phyloP scores from a whole-genome alignment of 2,797 vertebrate genomes.

The Silurus aristotelis region DNA sequence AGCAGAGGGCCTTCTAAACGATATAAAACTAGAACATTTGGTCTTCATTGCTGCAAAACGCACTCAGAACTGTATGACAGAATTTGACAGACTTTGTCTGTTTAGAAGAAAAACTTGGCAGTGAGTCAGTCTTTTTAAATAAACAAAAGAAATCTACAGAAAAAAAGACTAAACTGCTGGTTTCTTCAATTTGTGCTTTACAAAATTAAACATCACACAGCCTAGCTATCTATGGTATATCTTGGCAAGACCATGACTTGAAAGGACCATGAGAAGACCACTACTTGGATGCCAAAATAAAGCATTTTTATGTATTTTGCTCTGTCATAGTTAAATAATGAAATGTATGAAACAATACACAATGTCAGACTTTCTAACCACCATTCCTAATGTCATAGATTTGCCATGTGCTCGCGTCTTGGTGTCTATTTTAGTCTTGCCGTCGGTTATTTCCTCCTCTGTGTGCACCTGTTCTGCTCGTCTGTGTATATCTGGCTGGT shows the following conservation, averaged over 20 bases:
- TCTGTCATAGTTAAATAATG: not conserved
- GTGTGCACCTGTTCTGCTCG: not conserved
- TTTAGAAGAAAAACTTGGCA: not conserved
- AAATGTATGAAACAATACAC: not conserved
- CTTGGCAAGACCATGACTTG: too few species aligned
- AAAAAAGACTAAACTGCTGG: not conserved
- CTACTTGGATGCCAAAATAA: too few species aligned
- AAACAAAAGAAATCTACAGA: not conserved
- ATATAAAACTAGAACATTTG: constrained; percentile 24
- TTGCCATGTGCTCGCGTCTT: not conserved
- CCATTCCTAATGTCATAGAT: too few species aligned
- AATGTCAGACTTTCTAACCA: not conserved
- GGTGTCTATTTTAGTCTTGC: not conserved
- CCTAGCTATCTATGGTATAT: too few species aligned
- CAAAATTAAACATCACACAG: not conserved
- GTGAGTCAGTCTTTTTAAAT: not conserved
- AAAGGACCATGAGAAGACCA: too few species aligned
- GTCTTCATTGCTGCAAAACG: not conserved
- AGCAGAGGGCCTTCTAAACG: constrained; percentile 6
- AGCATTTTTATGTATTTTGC: not conserved
- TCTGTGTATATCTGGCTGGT: not conserved
- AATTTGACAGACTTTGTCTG: constrained; percentile 21
- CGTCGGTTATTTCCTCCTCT: not conserved
- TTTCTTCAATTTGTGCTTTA: not conserved
- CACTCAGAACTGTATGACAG: not conserved